Evolutionary conservation across 2,888 invertebrate genomes (phyloP).

Genomic region (Phyto melanocephala): DNA sequence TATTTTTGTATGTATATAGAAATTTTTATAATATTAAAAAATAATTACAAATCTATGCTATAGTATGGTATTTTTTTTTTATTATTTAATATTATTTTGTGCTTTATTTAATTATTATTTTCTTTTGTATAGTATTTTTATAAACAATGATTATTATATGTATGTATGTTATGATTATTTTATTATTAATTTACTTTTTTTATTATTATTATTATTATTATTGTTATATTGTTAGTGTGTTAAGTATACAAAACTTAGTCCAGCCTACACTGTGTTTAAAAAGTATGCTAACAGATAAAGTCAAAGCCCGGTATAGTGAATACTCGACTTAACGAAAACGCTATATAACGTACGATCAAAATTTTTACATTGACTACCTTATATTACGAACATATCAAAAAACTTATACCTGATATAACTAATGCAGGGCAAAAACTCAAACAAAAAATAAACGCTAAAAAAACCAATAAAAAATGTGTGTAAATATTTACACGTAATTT

Average conservation of each 20-base stretch:
- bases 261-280: constrained; percentile 22
- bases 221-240: constrained; percentile 52
- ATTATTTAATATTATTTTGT: constrained; percentile 48
- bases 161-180: constrained; percentile 25
- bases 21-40: constrained; percentile 49
- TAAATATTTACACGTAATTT: too few relatives aligned
- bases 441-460: too few relatives aligned
- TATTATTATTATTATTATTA: constrained; percentile 39
- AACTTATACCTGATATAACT: too few relatives aligned
- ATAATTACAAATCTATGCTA: constrained; percentile 46
- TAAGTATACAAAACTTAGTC: constrained; percentile 43
- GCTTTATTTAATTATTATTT: constrained; percentile 35
- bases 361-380: too few relatives aligned
- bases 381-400: too few relatives aligned
- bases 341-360: too few relatives aligned
- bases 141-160: constrained; percentile 23
- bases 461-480: too few relatives aligned
- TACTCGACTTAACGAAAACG: too few relatives aligned
- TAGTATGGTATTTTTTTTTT: constrained; percentile 16
- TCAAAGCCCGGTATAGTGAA: too few relatives aligned
- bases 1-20: too few relatives aligned
- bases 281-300: constrained; percentile 3
- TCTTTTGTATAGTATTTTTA: neutral
- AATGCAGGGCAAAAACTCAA: too few relatives aligned
- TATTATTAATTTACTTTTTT: constrained; percentile 24